Percentiles rank a stretch among this genome's conserved stretches.
These are phyloP conservation scores for Xanthorhoe designata DNA, from an alignment of 2,888 invertebrate genomes.

Conservation along the genomic window DNA sequence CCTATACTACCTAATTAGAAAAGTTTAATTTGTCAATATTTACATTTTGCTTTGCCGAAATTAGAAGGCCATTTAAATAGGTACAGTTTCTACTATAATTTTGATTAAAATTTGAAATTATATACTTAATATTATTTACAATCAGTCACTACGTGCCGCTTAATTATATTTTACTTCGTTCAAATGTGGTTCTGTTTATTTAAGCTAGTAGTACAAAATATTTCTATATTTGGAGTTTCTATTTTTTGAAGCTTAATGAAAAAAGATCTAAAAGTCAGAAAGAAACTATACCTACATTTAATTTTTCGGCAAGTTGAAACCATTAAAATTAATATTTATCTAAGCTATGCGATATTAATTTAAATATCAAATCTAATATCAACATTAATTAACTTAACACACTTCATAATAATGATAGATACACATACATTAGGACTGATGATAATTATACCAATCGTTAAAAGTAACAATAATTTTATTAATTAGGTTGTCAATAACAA, in stretches of 20 bases:
- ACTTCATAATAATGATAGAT: conserved; percentile 37
- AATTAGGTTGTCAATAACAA: background rate
- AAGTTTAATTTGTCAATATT: conserved; percentile 49
- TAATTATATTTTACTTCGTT: conserved; percentile 11
- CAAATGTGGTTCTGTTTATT: conserved; percentile 13
- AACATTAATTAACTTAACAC: conserved; percentile 48
- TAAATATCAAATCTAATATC: conserved; percentile 47
- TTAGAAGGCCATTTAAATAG: conserved; percentile 59
- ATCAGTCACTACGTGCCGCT: conserved; percentile 21
- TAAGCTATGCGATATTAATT: conserved; percentile 43
- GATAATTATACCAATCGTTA: background rate
- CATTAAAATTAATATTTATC: conserved; percentile 37
- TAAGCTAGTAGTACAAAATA: conserved; percentile 20
- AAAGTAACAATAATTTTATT: background rate
- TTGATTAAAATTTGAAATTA: conserved; percentile 31
- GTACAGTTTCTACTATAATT: conserved; percentile 53
- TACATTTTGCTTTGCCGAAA: conserved; percentile 57
- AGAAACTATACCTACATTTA: conserved; percentile 55
- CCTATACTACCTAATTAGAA: conserved; percentile 36
- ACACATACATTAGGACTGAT: conserved; percentile 10
- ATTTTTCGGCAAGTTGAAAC: conserved; percentile 47
- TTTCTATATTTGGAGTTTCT: conserved; percentile 4
- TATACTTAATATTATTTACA: conserved; percentile 3
- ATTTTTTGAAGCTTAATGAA: conserved; percentile 2
- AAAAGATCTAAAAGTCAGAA: conserved; percentile 23